Base-by-base conservation (phyloP, 2,797 vertebrate species). In the Rhinoraja longicauda region DNA sequence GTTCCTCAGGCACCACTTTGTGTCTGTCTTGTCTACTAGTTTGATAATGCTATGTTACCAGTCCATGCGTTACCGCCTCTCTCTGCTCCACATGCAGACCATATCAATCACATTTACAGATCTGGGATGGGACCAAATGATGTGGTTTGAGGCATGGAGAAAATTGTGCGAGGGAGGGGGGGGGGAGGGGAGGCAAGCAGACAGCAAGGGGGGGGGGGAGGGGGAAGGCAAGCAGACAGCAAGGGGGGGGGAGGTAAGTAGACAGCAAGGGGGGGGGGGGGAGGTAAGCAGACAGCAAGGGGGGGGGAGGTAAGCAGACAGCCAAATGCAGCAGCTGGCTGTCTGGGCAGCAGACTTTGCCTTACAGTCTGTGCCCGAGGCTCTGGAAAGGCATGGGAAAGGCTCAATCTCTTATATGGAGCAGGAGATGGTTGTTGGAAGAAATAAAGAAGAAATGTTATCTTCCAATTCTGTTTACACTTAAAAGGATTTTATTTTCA, bases 401-500 rank as follows among this genome's bases (percentile, higher is more conserved):
- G 8, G 62, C n/a, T 64, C 6, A 32, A 17, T 8, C 36, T 67
- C 59, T 64, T 32, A 4, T 24, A 62, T 67, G n/a, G 32, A 32
- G 59, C 4, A 5, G 6, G 45, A n/a, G 15, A 82, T 88, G 2
- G 0, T n/a, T 29, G 17, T 6, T 67, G 84, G 17, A 32, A 64
- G 3, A 15, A 67, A 62, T 17, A 88, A 21, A 64, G 29, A 17
- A 57, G 45, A 88, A 77, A 88, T 88, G 21, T 64, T 67, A 67
- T 64, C 59, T 36, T 88, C 59, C 9, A 19, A 17, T 67, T 88
- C 64, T 88, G 59, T 29, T 91, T 29, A 88, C 67, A 15, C 24
- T 91, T 53, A 53, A 91, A 91, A 91, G 24, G 67, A 17, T 45
- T 67, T 88, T 88, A 88, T 67, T 88, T 88, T 24, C 62, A 88